Evolutionary conservation across 2,888 invertebrate genomes (phyloP), one percentile per base, ranked within the genome.

Genomic region (Phania funesta): DNA sequence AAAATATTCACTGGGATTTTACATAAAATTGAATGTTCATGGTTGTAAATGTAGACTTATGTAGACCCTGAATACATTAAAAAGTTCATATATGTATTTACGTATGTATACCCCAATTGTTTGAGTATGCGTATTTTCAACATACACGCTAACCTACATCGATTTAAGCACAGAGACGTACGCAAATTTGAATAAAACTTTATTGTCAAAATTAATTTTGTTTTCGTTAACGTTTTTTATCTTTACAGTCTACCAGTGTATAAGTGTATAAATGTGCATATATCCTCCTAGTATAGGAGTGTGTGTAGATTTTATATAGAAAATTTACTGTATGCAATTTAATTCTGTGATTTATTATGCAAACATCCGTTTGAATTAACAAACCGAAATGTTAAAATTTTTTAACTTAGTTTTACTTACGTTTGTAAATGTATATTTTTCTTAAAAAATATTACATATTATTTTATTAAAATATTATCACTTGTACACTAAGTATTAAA

Each of bases 161-260:
- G n/a, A 44, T 44, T 18, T 26, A 0, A 16, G 13, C n/a, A 68
- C 24, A 50, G 29, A 60, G 24, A 7, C 38, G 18, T 32, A 64
- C 35, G 29, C 68, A 75, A 67, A 70, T 58, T 68, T 29, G 24
- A 74, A 70, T 65, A 70, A 64, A 78, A 74, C 58, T 82, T 82
- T 82, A 74, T 82, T 82, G 81, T 82, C 78, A 78, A 74, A 82
- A 82, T 82, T 82, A 82, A 82, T 82, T 82, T 82, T 68, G 68
- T 70, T 74, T 77, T 68, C 68, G 74, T 82, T 82, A 35, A 77
- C 67, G 29, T 62, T 38, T 56, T 68, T 32, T 41, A 9, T 41
- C 41, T 50, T 16, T 24, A 35, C 2, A 70, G 64, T 26, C 24
- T 58, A 65, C 20, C 7, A 32, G 16, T 38, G 11, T 13, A 13